Base-by-base conservation (phyloP, 2,797 vertebrate genomes). In the Anguilla obscura region DNA sequence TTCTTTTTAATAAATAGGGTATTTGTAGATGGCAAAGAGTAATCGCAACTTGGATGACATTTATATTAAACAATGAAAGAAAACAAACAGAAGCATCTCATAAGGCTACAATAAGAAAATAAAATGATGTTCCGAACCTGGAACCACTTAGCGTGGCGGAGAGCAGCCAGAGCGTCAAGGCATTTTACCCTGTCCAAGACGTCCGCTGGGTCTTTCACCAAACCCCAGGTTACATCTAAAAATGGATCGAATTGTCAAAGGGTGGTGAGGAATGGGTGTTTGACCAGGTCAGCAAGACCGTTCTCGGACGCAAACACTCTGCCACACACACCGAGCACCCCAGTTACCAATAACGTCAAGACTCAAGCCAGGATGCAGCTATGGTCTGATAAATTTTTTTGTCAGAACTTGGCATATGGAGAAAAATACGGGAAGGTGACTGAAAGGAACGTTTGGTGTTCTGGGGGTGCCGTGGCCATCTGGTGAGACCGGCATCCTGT, bases 71-170 rank as follows among this genome's bases (percentile, higher is more conserved):
- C 96, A 94, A 96, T 97, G 95, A 96, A 88, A 92, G 90, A 87
- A 89, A 93, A 92, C 89, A 93, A 90, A 94, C 82, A 91, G 88
- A 94, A 92, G 92, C 93, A 95, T 98, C 98, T 97, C 99, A 99
- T 99, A 99, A 99, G 98, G 98, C 98, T 98, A 99, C 98, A 98
- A 97, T 95, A 98, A 98, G 96, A 98, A 99, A 99, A 96, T 98
- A 99, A 99, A 99, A 99, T 99, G 97, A 99, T 99, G 98, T 98
- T 99, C 97, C 99, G 96, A 99, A 99, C 99, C 99, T 99, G 99
- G 98, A 99, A 99, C 99, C 99, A 99, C 99, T 99, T 99, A 98
- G 99, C 98, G 98, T 99, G 99, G 98, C 99, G 99, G 97, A 99
- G 99, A 97, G 98, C 98, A 98, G 99, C 98, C 98, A 99, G 98